Evolutionary conservation across 1,140 invertebrate genomes (phyloP), one percentile per base, ranked within the genome.

Genomic region (Lutraria rhynchaena): DNA sequence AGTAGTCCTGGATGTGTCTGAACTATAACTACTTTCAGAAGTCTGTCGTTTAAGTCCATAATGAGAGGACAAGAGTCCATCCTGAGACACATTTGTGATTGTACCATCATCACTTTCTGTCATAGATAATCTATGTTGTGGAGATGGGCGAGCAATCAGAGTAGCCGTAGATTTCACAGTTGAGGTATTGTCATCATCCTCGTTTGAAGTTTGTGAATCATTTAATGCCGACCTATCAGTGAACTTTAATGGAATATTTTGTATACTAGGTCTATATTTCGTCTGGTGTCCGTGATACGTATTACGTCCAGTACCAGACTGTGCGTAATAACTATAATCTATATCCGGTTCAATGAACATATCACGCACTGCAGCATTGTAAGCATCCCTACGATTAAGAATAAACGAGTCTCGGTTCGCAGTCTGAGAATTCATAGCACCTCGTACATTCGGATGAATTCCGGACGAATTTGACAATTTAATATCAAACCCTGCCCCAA

Each of bases 401-500:
- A 90, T 90, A 65, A 87, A 88, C 0, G 87, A 87, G 53, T 91
- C 89, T 61, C 85, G 65, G 65, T 86, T 88, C 51, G 83, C 86
- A 31, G 81, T 60, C 55, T 55, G 71, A n/a, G 86, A 83, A 58
- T 88, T 86, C 70, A 85, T 87, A 44, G 78, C 82, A 58, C 85
- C 84, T 70, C 70, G 69, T 7, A 85, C 60, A 73, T 94, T 94
- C 4, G 96, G 96, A 93, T 97, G 96, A 80, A 97, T 93, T 0
- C 96, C 95, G 63, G 85, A 83, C 3, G 86, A 97, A 89, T 97
- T 97, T 31, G 96, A 96, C 88, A 97, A 94, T 87, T 97, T 94
- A 29, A 99, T 95, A 93, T 98, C 97, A 89, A 97, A 98, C 0
- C 97, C 98, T 33, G 96, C 95, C 0, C 95, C 97, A 17, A 99